Evolutionary conservation across 2,113 vertebrate genomes (phyloP).

Genomic region (Bothrops jararaca): DNA sequence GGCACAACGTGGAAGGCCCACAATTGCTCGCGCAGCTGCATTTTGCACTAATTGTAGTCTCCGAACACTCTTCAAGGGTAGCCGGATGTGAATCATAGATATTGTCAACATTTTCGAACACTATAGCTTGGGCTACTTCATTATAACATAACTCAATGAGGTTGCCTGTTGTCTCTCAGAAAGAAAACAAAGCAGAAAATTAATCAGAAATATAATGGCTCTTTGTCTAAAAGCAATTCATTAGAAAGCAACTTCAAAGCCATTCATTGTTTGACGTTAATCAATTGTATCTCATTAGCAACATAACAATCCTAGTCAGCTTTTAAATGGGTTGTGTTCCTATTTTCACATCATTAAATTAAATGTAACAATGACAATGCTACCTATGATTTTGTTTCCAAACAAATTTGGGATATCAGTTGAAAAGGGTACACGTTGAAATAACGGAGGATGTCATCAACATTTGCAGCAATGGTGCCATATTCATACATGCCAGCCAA

Average conservation of each 20-base stretch:
- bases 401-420: constrained; percentile 12
- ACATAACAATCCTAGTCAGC: constrained; percentile 53
- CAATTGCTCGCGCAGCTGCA: no score
- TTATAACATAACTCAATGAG: constrained; percentile 46
- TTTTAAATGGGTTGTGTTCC: constrained; percentile 16
- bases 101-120: constrained; percentile 58
- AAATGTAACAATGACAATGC: constrained; percentile 38
- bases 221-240: constrained; percentile 57
- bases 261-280: constrained; percentile 59
- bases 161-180: constrained; percentile 52
- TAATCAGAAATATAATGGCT: constrained; percentile 68
- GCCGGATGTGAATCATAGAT: constrained; percentile 46
- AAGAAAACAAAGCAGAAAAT: constrained; percentile 62
- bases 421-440: background rate
- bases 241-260: constrained; percentile 59
- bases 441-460: background rate
- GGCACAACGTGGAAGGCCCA: no score
- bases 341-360: constrained; percentile 54
- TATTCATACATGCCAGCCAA: background rate
- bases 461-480: background rate
- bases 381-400: constrained; percentile 22
- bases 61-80: no score
- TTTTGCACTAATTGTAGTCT: no score
- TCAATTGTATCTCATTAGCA: constrained; percentile 57
- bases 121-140: constrained; percentile 44